Conservation (phyloP, 2,888 invertebrate species). For the Escarpia spicata region DNA sequence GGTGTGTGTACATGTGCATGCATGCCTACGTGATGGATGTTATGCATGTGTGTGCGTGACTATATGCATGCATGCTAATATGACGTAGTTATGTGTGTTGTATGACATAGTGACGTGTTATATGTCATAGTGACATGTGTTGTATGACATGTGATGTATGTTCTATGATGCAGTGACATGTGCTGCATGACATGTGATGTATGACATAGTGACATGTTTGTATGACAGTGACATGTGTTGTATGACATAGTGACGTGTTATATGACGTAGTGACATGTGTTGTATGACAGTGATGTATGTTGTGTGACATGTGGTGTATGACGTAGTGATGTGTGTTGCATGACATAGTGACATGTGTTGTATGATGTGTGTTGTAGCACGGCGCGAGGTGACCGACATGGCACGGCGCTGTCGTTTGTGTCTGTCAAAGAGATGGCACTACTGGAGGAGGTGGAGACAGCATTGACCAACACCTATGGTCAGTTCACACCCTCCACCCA, state of each 20-base stretch:
- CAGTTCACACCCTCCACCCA: slow-evolving; percentile 17
- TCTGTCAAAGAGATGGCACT: slow-evolving; percentile 80
- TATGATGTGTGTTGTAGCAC: slow-evolving; percentile 62
- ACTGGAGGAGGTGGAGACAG: slow-evolving; percentile 78
- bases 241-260: too few species aligned
- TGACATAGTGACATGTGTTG: background rate
- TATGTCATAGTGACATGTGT: background rate
- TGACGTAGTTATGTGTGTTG: too few species aligned
- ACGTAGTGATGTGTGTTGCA: background rate
- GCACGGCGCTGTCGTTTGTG: slow-evolving; percentile 79
- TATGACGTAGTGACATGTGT: too few species aligned
- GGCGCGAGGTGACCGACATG: slow-evolving; percentile 68
- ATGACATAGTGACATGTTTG: too few species aligned
- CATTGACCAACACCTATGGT: slow-evolving; percentile 58
- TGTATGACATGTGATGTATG: slow-evolving; percentile 59
- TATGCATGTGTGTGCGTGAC: too few species aligned
- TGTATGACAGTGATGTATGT: background rate
- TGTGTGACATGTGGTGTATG: background rate
- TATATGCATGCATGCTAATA: too few species aligned
- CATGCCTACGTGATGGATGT: too few species aligned
- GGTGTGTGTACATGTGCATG: too few species aligned
- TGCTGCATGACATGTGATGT: too few species aligned
- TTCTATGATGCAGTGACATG: too few species aligned
- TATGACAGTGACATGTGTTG: too few species aligned
- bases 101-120: too few species aligned